Base-by-base conservation (phyloP, 2,113 vertebrate species). In the Labeo rohita region DNA sequence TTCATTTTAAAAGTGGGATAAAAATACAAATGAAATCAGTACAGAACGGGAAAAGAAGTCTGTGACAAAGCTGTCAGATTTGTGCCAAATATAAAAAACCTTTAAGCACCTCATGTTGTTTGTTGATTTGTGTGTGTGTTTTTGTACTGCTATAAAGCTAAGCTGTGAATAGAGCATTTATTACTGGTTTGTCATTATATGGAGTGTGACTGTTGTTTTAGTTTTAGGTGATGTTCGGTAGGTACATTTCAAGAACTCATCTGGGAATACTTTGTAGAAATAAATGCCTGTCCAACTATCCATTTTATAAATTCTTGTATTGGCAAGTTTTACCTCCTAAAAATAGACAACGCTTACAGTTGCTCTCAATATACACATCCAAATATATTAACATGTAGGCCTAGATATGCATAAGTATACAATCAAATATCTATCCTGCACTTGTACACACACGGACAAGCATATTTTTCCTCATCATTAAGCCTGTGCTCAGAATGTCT, bases 21-120 rank as follows among this genome's bases (percentile, higher is more conserved):
- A 90, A 94, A 93, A 93, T 93, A 93, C 92, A 93, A 94, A 93
- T 93, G 91, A 92, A 93, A 93, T 90, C 85, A 88, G 76, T 88
- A 66, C 85, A 90, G 92, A 93, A 92, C 88, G 87, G 82, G 45
- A 90, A 92, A 94, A 93, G 90, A 92, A 92, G 70, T 90, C 87
- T 70, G 83, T 92, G 92, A 92, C 89, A 90, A 78, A 86, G 0
- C 74, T 93, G 93, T 93, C 92, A 89, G 92, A 77, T 75, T 85
- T 78, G 88, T 81, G 54, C 86, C 73, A 85, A 88, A 89, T 63
- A 83, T 81, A 56, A 83, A 78, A 88, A 93, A 90, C 85, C 91
- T 93, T 83, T 89, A 88, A 91, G 91, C 88, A 87, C 84, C 49
- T 65, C 23, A 6, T 87, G 23, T 59, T 80, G 4, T 84, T 70